phyloP scores from a whole-genome alignment of 2,797 vertebrate genomes.

The Cuculus canorus region DNA sequence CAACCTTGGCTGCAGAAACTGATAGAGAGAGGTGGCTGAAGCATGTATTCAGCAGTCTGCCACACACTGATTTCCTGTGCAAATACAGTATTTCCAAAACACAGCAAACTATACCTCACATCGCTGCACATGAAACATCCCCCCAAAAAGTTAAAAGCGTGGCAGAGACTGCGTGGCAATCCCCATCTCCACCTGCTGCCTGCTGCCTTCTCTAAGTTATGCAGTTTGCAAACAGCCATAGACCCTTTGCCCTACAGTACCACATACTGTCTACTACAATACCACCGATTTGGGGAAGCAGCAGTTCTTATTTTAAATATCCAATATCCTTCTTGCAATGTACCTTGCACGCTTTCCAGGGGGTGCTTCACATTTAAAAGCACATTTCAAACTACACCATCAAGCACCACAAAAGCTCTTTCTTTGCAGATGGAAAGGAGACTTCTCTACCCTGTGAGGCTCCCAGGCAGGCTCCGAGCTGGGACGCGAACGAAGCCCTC shows the following conservation, averaged over 20 bases:
- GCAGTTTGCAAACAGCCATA: not conserved
- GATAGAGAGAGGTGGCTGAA: not conserved
- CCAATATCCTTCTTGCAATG: not conserved
- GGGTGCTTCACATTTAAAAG: not conserved
- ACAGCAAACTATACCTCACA: not conserved
- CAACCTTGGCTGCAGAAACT: not conserved
- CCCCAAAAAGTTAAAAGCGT: not conserved
- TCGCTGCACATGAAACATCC: not conserved
- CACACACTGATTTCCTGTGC: not conserved
- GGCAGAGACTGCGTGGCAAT: not conserved
- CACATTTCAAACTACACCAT: not conserved
- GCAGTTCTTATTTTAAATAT: not conserved
- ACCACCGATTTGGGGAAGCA: not conserved
- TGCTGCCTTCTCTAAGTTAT: not conserved
- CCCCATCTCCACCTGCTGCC: not conserved
- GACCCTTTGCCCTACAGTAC: not conserved
- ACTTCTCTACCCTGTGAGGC: not conserved
- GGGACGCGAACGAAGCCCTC: fast-evolving
- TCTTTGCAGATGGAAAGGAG: not conserved
- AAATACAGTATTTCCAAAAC: not conserved
- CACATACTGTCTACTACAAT: not conserved
- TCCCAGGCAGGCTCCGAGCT: not conserved
- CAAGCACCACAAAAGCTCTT: not conserved
- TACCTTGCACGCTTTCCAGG: fast-evolving
- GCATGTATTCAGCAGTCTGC: not conserved